Base-by-base conservation (phyloP, 2,797 vertebrate species). In the Lepilemur ruficaudatus region DNA sequence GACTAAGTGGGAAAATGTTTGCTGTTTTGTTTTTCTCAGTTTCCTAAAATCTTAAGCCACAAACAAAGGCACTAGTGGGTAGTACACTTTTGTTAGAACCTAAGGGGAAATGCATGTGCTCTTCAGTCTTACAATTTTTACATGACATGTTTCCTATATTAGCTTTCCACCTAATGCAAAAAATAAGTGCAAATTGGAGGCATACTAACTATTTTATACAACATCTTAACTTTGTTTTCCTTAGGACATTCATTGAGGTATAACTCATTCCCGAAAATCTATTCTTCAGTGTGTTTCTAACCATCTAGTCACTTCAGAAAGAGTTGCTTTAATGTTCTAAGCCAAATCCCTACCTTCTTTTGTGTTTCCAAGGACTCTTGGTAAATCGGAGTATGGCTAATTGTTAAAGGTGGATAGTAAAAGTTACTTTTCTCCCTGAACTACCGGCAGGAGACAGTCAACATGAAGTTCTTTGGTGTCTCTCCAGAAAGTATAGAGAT, bases 141-240 rank as follows among this genome's bases (percentile, higher is more conserved):
- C 10, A 78, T 73, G 69, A 59, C 3, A 96, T 20, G 5, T 87
- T 83, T 88, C 88, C 73, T 69, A 10, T 78, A 41, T 91, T 75
- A 83, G 89, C 35, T 93, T 85, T 91, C 78, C 92, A 59, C 23
- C 43, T 92, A 88, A 88, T 18, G 69, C 13, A 67, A 93, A 81
- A 78, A 95, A 93, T 88, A 72, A 94, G 90, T 79, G 81, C 30
- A 89, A 83, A 93, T n/a, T 57, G 50, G 65, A 96, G n/a, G 46
- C 30, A 61, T 48, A 87, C 57, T 85, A 94, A 78, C 63, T 94
- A 73, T 86, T 96, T 92, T 80, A 91, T 70, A 10, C 2, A 86
- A 83, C 48, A 70, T 79, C 14, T 84, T 72, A 96, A 41, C 20
- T 80, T 93, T 79, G 59, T 69, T 93, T 96, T 92, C 41, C 43